Base-by-base conservation (phyloP, 2,113 vertebrate species). In the Caranx ignobilis region DNA sequence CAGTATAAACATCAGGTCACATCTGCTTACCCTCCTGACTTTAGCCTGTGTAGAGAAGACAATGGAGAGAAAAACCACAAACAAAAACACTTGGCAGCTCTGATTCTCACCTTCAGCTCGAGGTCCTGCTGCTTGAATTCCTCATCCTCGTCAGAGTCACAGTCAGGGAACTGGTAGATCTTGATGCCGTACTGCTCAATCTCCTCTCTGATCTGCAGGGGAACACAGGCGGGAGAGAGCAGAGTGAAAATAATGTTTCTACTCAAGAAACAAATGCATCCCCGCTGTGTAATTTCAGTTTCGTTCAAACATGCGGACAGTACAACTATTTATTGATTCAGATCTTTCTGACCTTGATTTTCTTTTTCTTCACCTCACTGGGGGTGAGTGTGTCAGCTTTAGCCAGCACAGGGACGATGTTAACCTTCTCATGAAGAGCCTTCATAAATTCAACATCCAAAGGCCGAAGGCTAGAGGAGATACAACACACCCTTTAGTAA, bases 371-470 rank as follows among this genome's bases (percentile, higher is more conserved):
- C 89, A 99, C 96, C 93, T 99, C 98, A 0, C 73, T 57, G 0
- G 97, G 97, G 16, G 97, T 99, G 90, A 99, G 94, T 0, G 97
- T 98, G 91, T 99, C 98, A 0, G 98, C 97, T 93, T 99, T 99
- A 57, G 97, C 97, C 90, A 99, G 88, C 64, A 99, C 92, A 0
- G 98, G 98, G 63, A 99, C 98, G 0, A 99, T 97, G 94, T 99
- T 99, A 52, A 99, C 98, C 2, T 97, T 96, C 91, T 98, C 97
- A 71, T 99, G 98, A 43, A 99, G 95, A 37, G 98, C 98, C 86
- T 93, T 97, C 96, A 99, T 99, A 82, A 99, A 99, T 76, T 99
- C 97, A 87, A 99, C 96, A 4, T 99, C 98, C 91, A 99, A 70
- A 41, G 98, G 98, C 71, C 97, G 95, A 54, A 99, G 95, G 78